Percentiles rank a stretch among this genome's conserved stretches.
These are phyloP conservation scores for Cebuella pygmaea DNA, from an alignment of 2,797 vertebrate genomes.

Conservation along the genomic window DNA sequence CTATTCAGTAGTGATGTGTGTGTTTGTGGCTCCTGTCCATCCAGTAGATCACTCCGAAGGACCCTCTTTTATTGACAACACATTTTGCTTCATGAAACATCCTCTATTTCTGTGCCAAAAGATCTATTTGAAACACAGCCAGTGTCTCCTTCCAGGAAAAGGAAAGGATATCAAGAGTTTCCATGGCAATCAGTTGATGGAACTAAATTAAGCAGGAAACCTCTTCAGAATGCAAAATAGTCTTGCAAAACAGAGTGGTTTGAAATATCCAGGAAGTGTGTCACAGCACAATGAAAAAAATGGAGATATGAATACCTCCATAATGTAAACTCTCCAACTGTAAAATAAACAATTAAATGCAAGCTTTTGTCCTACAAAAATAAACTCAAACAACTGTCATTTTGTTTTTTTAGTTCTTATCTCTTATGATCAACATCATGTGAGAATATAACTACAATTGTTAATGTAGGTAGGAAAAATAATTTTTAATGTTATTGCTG, in stretches of 20 bases:
- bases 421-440: conserved; percentile 48
- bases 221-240: conserved; percentile 69
- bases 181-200: conserved; percentile 65
- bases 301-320: conserved; percentile 69
- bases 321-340: conserved; percentile 70
- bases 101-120: conserved; percentile 30
- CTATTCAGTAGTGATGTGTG: neutral
- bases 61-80: neutral
- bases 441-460: conserved; percentile 56
- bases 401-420: conserved; percentile 44
- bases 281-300: conserved; percentile 62
- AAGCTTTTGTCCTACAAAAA: conserved; percentile 74
- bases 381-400: conserved; percentile 72
- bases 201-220: conserved; percentile 76
- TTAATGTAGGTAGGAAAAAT: conserved; percentile 38
- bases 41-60: neutral
- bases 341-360: conserved; percentile 74
- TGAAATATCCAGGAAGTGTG: conserved; percentile 74
- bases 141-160: conserved; percentile 69
- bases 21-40: neutral
- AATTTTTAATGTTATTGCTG: neutral
- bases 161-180: conserved; percentile 69
- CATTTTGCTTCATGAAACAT: conserved; percentile 31
- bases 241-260: conserved; percentile 63
- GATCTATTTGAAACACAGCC: conserved; percentile 60